Evolutionary conservation across 2,113 vertebrate species (phyloP), one percentile per base, ranked within the genome.

Genomic region (Opisthocomus hoazin): DNA sequence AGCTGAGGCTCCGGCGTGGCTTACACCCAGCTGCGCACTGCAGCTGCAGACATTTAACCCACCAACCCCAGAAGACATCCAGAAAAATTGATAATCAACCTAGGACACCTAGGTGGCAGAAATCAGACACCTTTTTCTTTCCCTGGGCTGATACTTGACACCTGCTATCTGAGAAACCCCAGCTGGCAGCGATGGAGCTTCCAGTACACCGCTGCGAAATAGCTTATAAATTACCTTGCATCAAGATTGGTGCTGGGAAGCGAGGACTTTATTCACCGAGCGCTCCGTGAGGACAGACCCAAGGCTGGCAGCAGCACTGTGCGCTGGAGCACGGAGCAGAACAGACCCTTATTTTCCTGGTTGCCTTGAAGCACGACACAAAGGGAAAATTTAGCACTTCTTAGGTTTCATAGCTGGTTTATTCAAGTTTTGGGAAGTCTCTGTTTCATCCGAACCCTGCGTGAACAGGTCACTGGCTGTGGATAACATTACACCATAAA

Each of bases 21-120:
- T 51, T 21, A 19, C 73, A 41, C 36, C 89, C 91, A 89, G 93
- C 84, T 89, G 94, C 84, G 91, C 43, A 3, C 3, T 8, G 12
- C 92, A 92, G 94, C 83, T 91, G 92, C 61, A 84, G 70, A 10
- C 69, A 8, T 56, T 93, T 90, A 83, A 90, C 82, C 94, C 69
- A 18, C 48, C 91, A 77, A 10, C 69, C 82, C 73, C 53, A 18
- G 77, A 53, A 92, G 57, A 54, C 14, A 2, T 8, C 32, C 75
- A 79, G 18, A n/a, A 63, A 51, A 63, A 70, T 24, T 78, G 78
- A 10, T 21, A 14, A 34, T 27, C n/a, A 17, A 21, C 17, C 73
- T 2, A 15, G 43, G 76, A 46, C 71, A 50, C 70, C 75, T 34
- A 64, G 6, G 63, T 15, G 68, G 65, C 69, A 89, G 91, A n/a